A percentile compares a stretch with the other conserved stretches of the same genome.
These are phyloP conservation scores for Tetragonisca angustula DNA, from an alignment of 2,888 invertebrate genomes.

Conservation along the genomic window DNA sequence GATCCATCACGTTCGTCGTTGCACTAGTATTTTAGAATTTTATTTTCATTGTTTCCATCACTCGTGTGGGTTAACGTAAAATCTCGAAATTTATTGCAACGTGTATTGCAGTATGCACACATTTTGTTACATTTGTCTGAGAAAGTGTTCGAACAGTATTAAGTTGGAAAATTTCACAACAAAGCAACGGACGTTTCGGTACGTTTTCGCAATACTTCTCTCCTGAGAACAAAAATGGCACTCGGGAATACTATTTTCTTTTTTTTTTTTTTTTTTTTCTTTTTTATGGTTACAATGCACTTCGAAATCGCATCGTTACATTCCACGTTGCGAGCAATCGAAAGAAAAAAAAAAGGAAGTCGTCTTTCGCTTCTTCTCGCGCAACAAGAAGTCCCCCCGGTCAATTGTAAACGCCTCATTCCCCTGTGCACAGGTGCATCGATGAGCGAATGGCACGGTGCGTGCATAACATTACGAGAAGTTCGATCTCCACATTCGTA, in stretches of 20 bases:
- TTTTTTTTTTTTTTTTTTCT: no score
- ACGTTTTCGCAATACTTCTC: neutral
- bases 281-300: constrained; percentile 26
- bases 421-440: constrained; percentile 42
- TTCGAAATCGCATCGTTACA: constrained; percentile 28
- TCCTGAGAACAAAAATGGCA: neutral
- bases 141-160: no score
- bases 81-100: no score
- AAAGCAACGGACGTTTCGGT: neutral
- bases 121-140: no score
- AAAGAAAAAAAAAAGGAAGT: constrained; percentile 27
- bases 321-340: constrained; percentile 21
- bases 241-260: neutral
- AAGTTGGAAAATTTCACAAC: no score
- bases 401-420: constrained; percentile 35
- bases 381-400: neutral
- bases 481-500: constrained; percentile 68
- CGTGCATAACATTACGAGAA: constrained; percentile 62
- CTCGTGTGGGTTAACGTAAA: no score
- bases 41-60: no score
- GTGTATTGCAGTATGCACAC: no score
- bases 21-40: neutral
- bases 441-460: constrained; percentile 9
- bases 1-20: constrained; percentile 3
- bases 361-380: constrained; percentile 1